These are phyloP conservation scores for Brachypalpus laphriformis DNA, from an alignment of 2,888 invertebrate species.

Conservation along the genomic window DNA sequence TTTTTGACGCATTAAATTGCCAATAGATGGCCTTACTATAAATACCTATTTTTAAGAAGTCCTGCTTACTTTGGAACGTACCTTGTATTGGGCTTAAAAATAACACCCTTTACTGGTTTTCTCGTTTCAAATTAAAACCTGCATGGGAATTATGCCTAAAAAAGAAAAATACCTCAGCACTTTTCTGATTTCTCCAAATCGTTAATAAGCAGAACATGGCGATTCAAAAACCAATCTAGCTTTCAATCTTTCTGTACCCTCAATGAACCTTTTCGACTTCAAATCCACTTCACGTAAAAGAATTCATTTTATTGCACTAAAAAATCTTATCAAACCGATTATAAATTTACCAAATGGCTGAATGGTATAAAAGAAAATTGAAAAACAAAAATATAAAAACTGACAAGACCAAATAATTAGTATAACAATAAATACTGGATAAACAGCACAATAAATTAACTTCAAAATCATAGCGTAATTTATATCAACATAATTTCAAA, in stretches of 20 bases:
- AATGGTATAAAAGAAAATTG: constrained; percentile 35
- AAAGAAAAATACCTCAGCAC: too few species aligned
- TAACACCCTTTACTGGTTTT: too few species aligned
- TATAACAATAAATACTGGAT: constrained; percentile 40
- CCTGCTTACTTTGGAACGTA: too few species aligned
- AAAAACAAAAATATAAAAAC: constrained; percentile 39
- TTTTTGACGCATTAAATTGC: too few species aligned
- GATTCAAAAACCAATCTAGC: not conserved
- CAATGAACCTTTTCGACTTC: not conserved
- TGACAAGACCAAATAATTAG: constrained; percentile 50
- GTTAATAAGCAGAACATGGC: too few species aligned
- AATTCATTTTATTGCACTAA: not conserved
- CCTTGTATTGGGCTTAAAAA: too few species aligned
- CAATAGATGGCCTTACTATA: too few species aligned
- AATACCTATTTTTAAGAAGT: too few species aligned
- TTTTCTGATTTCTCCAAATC: too few species aligned
- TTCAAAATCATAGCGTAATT: constrained; percentile 63
- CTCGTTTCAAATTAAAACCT: too few species aligned
- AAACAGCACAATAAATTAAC: constrained; percentile 77
- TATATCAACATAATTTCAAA: constrained; percentile 21
- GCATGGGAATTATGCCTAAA: too few species aligned
- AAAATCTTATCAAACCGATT: constrained; percentile 13
- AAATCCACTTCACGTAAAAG: constrained; percentile 35
- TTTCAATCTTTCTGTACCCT: not conserved
- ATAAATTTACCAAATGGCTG: constrained; percentile 66